Conservation (phyloP, 2,888 invertebrate genomes). For the Hemaris fuciformis region DNA sequence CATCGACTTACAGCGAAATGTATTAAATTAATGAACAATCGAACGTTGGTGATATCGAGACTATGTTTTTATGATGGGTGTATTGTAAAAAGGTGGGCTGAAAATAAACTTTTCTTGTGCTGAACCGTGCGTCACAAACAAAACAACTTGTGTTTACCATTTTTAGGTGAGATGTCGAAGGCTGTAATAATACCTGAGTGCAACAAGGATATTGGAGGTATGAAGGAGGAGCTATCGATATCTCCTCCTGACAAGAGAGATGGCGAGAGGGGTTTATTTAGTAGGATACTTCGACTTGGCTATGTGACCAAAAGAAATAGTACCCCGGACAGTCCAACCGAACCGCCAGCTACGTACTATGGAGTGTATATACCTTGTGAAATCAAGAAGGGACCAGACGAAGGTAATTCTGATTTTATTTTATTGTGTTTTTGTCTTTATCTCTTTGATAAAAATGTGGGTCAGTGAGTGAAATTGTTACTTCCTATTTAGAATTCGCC, state of each 20-base stretch:
- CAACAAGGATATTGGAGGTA: constrained; percentile 61
- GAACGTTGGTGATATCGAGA: constrained; percentile 30
- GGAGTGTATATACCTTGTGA: constrained; percentile 80
- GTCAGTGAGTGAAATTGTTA: constrained; percentile 27
- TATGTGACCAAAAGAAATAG: constrained; percentile 52
- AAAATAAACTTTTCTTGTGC: constrained; percentile 60
- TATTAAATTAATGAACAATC: not conserved
- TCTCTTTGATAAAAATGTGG: constrained; percentile 26
- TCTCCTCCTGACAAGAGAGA: constrained; percentile 68
- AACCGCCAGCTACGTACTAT: constrained; percentile 64
- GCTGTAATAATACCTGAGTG: constrained; percentile 67
- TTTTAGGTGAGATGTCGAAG: constrained; percentile 71
- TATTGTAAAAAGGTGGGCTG: constrained; percentile 50
- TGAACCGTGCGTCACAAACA: constrained; percentile 72
- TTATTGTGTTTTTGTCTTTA: constrained; percentile 20
- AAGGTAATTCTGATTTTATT: constrained; percentile 52
- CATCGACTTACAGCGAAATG: not conserved
- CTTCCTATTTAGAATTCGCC: constrained; percentile 16
- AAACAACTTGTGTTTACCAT: constrained; percentile 70
- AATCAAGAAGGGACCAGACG: constrained; percentile 75
- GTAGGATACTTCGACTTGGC: constrained; percentile 66
- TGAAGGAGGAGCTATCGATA: constrained; percentile 63
- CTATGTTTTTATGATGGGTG: constrained; percentile 67
- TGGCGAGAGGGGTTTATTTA: constrained; percentile 64
- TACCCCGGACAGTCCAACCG: constrained; percentile 54